Evolutionary conservation across 2,797 vertebrate genomes (phyloP).

Genomic region (Erithacus rubecula): DNA sequence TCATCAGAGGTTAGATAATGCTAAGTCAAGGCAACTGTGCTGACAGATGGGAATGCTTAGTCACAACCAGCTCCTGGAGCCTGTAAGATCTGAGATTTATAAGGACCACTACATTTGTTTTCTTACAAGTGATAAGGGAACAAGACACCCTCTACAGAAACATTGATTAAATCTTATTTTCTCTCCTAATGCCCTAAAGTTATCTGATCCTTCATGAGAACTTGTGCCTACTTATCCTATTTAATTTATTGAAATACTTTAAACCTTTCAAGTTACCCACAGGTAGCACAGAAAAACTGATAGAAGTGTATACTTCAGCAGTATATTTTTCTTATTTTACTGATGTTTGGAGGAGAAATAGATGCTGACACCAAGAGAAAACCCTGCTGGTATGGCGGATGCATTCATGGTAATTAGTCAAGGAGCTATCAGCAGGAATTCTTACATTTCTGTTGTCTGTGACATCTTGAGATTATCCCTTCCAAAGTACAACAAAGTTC

Average conservation of each 20-base stretch:
- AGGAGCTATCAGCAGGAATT: constrained; percentile 32
- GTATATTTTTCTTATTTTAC: not conserved
- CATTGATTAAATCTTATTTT: constrained; percentile 19
- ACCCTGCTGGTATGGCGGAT: not conserved
- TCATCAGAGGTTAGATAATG: constrained; percentile 42
- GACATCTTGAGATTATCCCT: constrained; percentile 28
- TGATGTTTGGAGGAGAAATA: not conserved
- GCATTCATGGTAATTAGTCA: constrained; percentile 26
- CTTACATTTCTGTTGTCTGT: constrained; percentile 27
- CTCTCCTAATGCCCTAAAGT: not conserved
- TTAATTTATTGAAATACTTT: constrained; percentile 45
- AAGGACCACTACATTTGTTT: constrained; percentile 21
- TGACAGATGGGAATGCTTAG: constrained; percentile 28
- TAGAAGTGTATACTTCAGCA: not conserved
- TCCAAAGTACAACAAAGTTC: not conserved
- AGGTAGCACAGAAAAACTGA: not conserved
- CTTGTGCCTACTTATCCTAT: not conserved
- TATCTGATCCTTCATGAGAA: not conserved
- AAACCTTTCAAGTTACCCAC: not conserved
- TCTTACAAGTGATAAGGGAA: constrained; percentile 1
- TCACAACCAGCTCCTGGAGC: not conserved
- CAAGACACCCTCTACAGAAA: not conserved
- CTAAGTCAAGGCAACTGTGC: constrained; percentile 1
- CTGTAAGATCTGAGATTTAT: not conserved
- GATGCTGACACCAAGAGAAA: constrained; percentile 14